phyloP scores from a whole-genome alignment of 2,888 invertebrate species.

The Agriopis leucophaearia region DNA sequence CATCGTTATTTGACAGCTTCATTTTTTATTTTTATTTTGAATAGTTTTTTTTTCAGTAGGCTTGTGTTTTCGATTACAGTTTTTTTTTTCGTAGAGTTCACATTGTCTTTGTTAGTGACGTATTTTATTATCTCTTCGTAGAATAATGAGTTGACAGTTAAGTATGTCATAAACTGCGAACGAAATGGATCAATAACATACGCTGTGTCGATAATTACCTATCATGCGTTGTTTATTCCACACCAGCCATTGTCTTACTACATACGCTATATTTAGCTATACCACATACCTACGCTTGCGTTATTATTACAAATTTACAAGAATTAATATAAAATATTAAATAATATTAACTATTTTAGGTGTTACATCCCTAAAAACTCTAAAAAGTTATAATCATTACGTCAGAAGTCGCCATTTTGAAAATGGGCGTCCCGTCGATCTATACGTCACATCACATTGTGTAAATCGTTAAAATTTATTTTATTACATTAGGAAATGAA shows the following conservation, averaged over 20 bases:
- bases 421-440: slow-evolving; percentile 65
- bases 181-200: slow-evolving; percentile 9
- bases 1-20: slow-evolving; percentile 20
- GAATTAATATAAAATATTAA: background rate
- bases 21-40: background rate
- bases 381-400: slow-evolving; percentile 37
- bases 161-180: slow-evolving; percentile 12
- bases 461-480: slow-evolving; percentile 29
- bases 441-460: slow-evolving; percentile 25
- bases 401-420: slow-evolving; percentile 72
- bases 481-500: slow-evolving; percentile 1
- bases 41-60: background rate
- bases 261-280: slow-evolving; percentile 6
- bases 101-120: slow-evolving; percentile 19
- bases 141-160: slow-evolving; percentile 10
- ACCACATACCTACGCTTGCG: slow-evolving; percentile 1
- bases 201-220: slow-evolving; percentile 9
- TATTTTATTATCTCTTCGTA: slow-evolving; percentile 15
- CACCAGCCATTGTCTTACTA: slow-evolving; percentile 14
- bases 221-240: background rate
- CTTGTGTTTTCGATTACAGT: background rate
- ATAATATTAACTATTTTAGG: slow-evolving; percentile 9
- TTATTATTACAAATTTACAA: background rate
- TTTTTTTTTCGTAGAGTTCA: background rate
- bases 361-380: background rate